These are phyloP conservation scores for Polietes domitor DNA, from an alignment of 2,888 invertebrate genomes.

Conservation along the genomic window DNA sequence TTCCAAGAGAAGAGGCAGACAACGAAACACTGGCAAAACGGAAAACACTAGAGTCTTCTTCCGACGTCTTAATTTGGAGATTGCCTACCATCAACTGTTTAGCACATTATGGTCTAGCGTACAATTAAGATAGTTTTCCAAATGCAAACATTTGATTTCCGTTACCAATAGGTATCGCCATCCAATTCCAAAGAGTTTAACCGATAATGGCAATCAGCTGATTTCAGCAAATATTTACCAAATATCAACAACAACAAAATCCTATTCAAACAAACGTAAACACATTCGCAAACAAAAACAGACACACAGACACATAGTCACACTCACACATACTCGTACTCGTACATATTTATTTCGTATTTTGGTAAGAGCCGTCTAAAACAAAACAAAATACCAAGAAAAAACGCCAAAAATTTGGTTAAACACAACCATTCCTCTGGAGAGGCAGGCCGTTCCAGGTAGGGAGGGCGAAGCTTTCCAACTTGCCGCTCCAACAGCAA, in stretches of 20 bases:
- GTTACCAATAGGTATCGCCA: neutral
- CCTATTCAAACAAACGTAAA: conserved; percentile 17
- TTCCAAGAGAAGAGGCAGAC: no score
- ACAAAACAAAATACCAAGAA: conserved; percentile 6
- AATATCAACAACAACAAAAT: conserved; percentile 43
- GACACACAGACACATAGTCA: no score
- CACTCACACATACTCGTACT: no score
- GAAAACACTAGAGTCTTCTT: no score
- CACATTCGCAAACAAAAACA: neutral
- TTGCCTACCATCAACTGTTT: no score
- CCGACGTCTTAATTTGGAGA: no score
- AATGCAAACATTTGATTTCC: neutral
- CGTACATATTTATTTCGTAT: neutral
- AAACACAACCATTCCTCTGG: neutral
- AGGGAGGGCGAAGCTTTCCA: neutral
- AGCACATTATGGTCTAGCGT: no score
- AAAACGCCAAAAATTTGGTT: conserved; percentile 28
- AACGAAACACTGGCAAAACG: no score
- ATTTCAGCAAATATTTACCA: conserved; percentile 57
- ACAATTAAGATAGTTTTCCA: neutral
- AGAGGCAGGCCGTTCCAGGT: no score
- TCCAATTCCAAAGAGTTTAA: neutral
- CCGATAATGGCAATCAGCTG: conserved; percentile 49
- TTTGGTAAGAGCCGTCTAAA: neutral
- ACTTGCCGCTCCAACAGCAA: neutral